phyloP scores from a whole-genome alignment of 1,140 invertebrate species.

The Megathymus violae region DNA sequence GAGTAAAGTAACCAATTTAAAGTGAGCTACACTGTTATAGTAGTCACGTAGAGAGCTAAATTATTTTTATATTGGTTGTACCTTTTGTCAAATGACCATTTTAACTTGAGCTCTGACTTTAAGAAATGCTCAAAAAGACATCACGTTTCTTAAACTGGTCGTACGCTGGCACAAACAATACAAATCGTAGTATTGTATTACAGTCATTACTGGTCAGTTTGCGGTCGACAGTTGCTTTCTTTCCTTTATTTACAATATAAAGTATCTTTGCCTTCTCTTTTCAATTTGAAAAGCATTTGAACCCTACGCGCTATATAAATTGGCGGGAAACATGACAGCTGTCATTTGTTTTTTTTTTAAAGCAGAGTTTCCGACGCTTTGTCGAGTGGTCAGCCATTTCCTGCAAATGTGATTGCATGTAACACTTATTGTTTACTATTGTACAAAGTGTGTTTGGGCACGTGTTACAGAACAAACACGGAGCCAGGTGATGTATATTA shows the following conservation, averaged over 20 bases:
- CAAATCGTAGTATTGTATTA: constrained; percentile 46
- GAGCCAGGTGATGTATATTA: constrained; percentile 34
- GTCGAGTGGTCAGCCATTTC: constrained; percentile 46
- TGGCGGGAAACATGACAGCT: constrained; percentile 51
- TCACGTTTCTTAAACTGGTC: constrained; percentile 8
- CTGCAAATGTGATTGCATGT: constrained; percentile 42
- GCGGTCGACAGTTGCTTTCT: constrained; percentile 49
- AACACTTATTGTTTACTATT: constrained; percentile 38
- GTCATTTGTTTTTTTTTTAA: constrained; percentile 46
- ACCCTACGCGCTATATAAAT: constrained; percentile 15
- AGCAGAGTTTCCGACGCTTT: constrained; percentile 33
- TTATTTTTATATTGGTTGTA: constrained; percentile 3
- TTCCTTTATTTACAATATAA: constrained; percentile 44
- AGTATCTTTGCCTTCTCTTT: constrained; percentile 32
- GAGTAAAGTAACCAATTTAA: background rate
- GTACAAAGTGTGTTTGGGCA: constrained; percentile 39
- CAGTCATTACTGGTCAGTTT: constrained; percentile 55
- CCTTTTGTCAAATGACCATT: background rate
- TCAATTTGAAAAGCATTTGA: constrained; percentile 14
- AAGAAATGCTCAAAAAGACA: background rate
- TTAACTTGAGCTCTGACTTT: background rate
- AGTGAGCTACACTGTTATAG: constrained; percentile 1
- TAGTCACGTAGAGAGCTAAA: background rate
- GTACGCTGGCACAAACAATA: constrained; percentile 16
- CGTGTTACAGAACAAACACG: constrained; percentile 46